Evolutionary conservation across 2,113 vertebrate genomes (phyloP), one percentile per base, ranked within the genome.

Genomic region (Phyllostomus hastatus): DNA sequence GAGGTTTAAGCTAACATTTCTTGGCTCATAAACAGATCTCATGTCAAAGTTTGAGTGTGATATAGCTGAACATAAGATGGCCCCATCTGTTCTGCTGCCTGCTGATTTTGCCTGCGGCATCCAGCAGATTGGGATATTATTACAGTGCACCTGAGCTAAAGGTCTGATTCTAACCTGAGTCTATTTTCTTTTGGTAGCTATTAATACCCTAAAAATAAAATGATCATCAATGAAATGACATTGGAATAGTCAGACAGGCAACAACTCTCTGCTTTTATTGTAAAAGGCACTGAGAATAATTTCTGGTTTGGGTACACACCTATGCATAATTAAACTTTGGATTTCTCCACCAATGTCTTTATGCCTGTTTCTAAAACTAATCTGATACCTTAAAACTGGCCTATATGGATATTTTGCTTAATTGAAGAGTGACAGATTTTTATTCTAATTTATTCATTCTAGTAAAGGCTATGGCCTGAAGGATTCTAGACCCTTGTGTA

Each of bases 11-110:
- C 67, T 72, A 95, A 93, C 61, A 86, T 82, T 93, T 95, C 73
- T 95, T 95, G 72, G 73, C 85, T 97, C 64, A 75, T 35, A 97
- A 76, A 94, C 79, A 72, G 79, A 83, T 87, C 26, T 84, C 78
- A 79, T 94, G 70, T 86, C 94, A 96, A 86, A 95, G 70, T 31
- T 59, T 73, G 75, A 96, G 43, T 67, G 20, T 87, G 57, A 90
- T 61, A 26, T 66, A 70, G 83, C 24, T 59, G 73, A 81, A 83
- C 31, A 90, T n/a, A 73, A 94, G 88, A 92, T 41, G 31, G 81
- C 43, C 82, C 61, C 38, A 72, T 85, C 75, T 90, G 41, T 72
- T 79, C 1, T 1, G 64, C 33, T 73, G 61, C 50, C 41, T 1
- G 10, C 15, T 41, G 67, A 78, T 94, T 76, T 94, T 91, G 67